These are phyloP conservation scores for Linurgus olivaceus DNA, from an alignment of 2,797 vertebrate species.

Conservation along the genomic window DNA sequence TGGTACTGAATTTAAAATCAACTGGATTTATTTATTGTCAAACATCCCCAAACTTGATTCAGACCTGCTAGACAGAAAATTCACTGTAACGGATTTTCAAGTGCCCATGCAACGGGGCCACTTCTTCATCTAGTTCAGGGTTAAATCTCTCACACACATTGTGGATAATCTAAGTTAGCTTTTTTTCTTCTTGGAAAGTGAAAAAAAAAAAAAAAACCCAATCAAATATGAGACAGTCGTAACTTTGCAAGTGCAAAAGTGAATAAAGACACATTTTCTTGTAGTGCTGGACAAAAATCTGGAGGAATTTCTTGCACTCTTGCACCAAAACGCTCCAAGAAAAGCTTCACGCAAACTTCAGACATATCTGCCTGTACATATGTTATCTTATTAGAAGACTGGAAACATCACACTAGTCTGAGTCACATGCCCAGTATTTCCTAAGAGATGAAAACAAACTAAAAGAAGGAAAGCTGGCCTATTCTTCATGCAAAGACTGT, in stretches of 20 bases:
- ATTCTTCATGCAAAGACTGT: neutral
- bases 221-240: neutral
- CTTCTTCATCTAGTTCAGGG: neutral
- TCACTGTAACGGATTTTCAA: neutral
- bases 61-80: neutral
- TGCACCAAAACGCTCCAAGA: neutral
- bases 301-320: neutral
- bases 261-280: neutral
- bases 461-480: neutral
- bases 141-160: neutral
- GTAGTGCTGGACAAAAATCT: neutral
- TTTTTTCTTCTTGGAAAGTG: neutral
- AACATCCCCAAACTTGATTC: neutral
- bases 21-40: neutral
- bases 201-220: neutral
- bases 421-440: neutral
- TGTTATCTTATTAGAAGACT: neutral
- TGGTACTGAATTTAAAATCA: neutral
- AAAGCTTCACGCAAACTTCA: neutral
- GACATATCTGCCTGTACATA: neutral
- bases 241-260: neutral
- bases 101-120: neutral
- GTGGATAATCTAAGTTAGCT: neutral
- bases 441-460: neutral
- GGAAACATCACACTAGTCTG: neutral